Evolutionary conservation across 2,113 vertebrate genomes (phyloP), one percentile per base, ranked within the genome.

Genomic region (Corythoichthys haematopterus): DNA sequence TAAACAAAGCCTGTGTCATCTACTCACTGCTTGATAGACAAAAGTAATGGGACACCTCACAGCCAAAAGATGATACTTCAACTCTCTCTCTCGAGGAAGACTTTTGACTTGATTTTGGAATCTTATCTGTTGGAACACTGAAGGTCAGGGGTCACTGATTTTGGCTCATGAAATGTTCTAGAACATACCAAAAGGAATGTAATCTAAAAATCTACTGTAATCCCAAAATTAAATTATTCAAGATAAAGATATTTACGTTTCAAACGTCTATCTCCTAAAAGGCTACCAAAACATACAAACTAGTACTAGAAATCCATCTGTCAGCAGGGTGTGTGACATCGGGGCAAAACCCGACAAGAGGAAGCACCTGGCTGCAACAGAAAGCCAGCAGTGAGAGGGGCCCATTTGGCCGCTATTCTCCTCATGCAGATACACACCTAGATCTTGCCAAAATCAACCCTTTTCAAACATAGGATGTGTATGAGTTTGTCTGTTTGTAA

Each of bases 1-100:
- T 90, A 90, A 90, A 91, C 90, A 90, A 75, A 80, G 66, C 15
- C 81, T 76, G 78, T 86, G 75, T 89, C 79, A 84, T 84, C 78
- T 70, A 78, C 79, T 86, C 74, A 7, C 2, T 13, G 28, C 35
- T 15, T 50, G 47, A 57, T 12, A 33, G 43, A 33, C 60, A 46
- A 46, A 62, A 33, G 12, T 62, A 46, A 46, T 33, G 40, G 60
- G 60, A 62, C 43, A 7, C 5, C 12, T 28, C 20, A 45, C 60
- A 28, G n/a, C 11, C 10, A 43, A 8, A 43, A 38, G 16, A 43
- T 43, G 16, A 14, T 8, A 6, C 60, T 45, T 6, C 40, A 45
- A 1, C n/a, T 62, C 40, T 13, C 40, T 16, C 3, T 40, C 20
- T 59, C 6, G 7, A 7, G 38, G 38, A 43, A 61, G 16, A 61